Base-by-base conservation (phyloP, 2,888 invertebrate species). In the Drosophila meridionalis region DNA sequence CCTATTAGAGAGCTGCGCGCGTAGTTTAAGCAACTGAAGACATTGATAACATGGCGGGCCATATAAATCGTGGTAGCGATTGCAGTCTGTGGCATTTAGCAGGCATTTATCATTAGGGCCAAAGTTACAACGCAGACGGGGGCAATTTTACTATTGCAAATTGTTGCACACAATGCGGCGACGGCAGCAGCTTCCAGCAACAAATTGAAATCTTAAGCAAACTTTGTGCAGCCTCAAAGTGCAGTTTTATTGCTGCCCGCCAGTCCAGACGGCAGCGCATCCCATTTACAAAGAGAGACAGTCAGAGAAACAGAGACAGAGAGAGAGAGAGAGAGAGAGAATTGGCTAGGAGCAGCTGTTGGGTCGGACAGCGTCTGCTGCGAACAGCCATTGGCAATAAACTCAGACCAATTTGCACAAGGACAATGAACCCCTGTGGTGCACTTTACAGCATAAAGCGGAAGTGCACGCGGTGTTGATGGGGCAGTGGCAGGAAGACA, bases 161-260 rank as follows among this genome's bases (percentile, higher is more conserved):
- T 87, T 89, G 84, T 87, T 84, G 86, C 87, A 71, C 83, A 85
- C 75, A 74, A 59, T 67, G 74, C 69, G 61, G 58, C 47, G 47
- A 50, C 50, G 50, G n/a, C 50, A 43, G 61, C 69, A 56, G 61
- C 50, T 47, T 36, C 56, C 12, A 60, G 60, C 74, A 82, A 73
- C 87, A 89, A 87, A 87, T 87, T 90, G 90, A 87, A 87, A 89
- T 87, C 90, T 90, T 87, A 80, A 86, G 90, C 78, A 86, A 90
- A 86, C 82, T 86, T 80, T 86, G 72, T 77, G 73, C 66, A 74
- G 89, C 76, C 81, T 78, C 76, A 78, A 82, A 85, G 83, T 80
- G 83, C 76, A 78, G 78, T 82, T 90, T 86, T 89, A 87, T 86
- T 83, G 81, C 45, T 58, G 36, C 45, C 20, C 43, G 34, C 59